phyloP scores from a whole-genome alignment of 2,888 invertebrate species.

The Willowsia nigromaculata region DNA sequence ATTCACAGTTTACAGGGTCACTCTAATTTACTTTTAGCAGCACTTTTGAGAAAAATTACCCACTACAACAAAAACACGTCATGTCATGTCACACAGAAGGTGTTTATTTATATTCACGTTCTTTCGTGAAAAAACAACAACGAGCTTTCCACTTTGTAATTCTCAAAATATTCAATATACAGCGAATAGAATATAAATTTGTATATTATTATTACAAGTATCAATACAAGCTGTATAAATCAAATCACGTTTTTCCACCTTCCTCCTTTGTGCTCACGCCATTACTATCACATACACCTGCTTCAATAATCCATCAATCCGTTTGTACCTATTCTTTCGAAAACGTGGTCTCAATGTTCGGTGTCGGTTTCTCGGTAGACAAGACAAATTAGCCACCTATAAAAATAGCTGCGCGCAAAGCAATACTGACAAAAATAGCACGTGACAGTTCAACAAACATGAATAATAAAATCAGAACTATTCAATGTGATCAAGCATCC shows the following conservation, averaged over 20 bases:
- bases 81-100: slow-evolving; percentile 14
- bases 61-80: neutral
- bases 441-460: slow-evolving; percentile 56
- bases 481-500: neutral
- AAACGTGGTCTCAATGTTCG: neutral
- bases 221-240: slow-evolving; percentile 41
- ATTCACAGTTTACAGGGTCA: slow-evolving; percentile 1
- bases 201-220: no score
- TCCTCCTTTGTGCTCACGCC: slow-evolving; percentile 29
- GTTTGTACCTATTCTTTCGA: neutral
- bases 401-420: neutral
- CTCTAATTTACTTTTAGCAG: neutral
- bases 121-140: neutral
- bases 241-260: slow-evolving; percentile 56
- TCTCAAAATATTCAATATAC: neutral
- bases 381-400: neutral
- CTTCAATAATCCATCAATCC: neutral
- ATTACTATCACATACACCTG: slow-evolving; percentile 41
- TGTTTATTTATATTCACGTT: slow-evolving; percentile 15
- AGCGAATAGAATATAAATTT: slow-evolving; percentile 11
- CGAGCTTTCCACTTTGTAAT: neutral
- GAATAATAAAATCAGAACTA: slow-evolving; percentile 20
- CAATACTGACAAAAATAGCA: neutral
- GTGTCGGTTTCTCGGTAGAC: neutral
- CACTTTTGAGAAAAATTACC: neutral